Conservation (phyloP, 2,797 vertebrate species). For the Tenualosa thibaudeaui region DNA sequence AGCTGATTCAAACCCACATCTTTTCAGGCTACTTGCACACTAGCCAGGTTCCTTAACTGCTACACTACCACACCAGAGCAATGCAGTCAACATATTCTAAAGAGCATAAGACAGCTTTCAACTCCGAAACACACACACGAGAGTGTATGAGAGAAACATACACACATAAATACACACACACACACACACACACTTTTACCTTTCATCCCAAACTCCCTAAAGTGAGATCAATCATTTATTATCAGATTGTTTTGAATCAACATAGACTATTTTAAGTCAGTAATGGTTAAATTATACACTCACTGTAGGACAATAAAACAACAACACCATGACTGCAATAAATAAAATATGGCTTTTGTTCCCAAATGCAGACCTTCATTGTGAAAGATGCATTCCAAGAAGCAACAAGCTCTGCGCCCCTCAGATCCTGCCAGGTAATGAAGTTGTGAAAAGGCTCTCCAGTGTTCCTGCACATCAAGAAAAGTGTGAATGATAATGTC, state of each 20-base stretch:
- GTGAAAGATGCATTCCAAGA: conserved; percentile 89
- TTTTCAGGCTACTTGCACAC: too few species aligned
- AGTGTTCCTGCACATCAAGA: conserved; percentile 75
- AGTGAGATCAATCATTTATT: background rate
- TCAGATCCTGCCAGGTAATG: conserved; percentile 94
- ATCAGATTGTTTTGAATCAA: background rate
- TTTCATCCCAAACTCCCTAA: background rate
- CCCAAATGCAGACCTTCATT: conserved; percentile 76
- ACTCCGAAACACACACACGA: background rate
- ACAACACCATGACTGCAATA: background rate
- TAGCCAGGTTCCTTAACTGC: too few species aligned
- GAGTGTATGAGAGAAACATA: background rate
- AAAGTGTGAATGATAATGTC: background rate
- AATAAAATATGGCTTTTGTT: too few species aligned
- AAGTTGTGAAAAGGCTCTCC: conserved; percentile 95
- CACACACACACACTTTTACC: background rate
- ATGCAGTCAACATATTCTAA: background rate
- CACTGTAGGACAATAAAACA: background rate
- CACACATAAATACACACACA: background rate
- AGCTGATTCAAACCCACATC: too few species aligned
- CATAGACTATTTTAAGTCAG: background rate
- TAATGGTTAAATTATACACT: background rate
- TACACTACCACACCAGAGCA: background rate
- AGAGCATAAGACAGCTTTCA: background rate
- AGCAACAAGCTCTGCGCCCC: conserved; percentile 83